These are phyloP conservation scores for Loris lydekkerianus DNA, from an alignment of 2,797 vertebrate species.

Conservation along the genomic window DNA sequence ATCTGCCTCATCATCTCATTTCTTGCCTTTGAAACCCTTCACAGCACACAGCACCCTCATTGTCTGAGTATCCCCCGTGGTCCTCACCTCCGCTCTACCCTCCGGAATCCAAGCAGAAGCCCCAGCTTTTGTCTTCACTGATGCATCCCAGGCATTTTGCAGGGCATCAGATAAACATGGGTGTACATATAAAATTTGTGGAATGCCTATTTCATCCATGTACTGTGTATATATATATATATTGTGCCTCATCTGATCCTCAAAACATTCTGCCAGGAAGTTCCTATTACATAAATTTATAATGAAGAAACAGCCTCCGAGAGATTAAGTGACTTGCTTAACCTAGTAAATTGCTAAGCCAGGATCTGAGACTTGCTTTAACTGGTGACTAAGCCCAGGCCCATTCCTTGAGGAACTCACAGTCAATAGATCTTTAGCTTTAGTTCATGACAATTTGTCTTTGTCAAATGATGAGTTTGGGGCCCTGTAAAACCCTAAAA, in stretches of 20 bases:
- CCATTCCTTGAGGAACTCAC: neutral
- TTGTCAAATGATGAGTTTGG: conserved; percentile 27
- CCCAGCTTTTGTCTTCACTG: neutral
- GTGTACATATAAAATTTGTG: neutral
- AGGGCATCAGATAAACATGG: neutral
- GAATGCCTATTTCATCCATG: neutral
- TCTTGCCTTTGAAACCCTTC: neutral
- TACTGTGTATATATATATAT: neutral
- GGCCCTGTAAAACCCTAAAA: conserved; percentile 32
- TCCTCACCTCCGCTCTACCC: neutral
- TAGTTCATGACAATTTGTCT: conserved; percentile 22
- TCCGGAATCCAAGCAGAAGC: neutral
- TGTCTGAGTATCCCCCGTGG: neutral
- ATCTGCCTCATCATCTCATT: neutral
- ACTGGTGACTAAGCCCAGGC: conserved; percentile 10
- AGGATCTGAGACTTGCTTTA: conserved; percentile 44
- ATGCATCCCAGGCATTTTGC: neutral
- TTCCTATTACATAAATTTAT: neutral
- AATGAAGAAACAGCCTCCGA: conserved; percentile 5
- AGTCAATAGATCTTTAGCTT: neutral
- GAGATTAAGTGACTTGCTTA: conserved; percentile 30
- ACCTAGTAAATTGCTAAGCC: neutral
- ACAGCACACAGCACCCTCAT: neutral
- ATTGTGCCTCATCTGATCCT: neutral
- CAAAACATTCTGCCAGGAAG: neutral